Evolutionary conservation across 2,888 invertebrate species (phyloP), one percentile per base, ranked within the genome.

Genomic region (Matsumyia berberina): DNA sequence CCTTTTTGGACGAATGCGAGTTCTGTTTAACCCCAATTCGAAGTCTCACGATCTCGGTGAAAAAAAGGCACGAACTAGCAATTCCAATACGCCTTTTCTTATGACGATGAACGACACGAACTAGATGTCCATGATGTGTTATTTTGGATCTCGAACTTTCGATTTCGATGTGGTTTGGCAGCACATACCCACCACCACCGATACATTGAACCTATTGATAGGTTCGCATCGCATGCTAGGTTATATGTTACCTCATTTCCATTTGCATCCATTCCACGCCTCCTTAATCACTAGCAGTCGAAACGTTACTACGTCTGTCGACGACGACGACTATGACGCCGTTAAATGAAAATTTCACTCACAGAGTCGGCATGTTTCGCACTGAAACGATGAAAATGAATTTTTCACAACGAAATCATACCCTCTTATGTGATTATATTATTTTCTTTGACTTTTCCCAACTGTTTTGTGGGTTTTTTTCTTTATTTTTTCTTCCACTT

Each of bases 381-480:
- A 39, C 39, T 12, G 39, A 39, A 12, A 39, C 11, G 39, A 49
- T 33, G 55, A 35, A 55, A 33, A 35, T 33, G 35, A 35, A 55
- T 35, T 55, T 17, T 55, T 35, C 55, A 12, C 55, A 35, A 15
- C 29, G 60, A 31, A 46, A 44, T 9, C 19, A 62, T 62, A 24
- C 37, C 67, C 67, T 37, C 39, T 67, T 67, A 42, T 67, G 67
- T 39, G 67, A 67, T 67, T 17, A 55, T 55, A 44, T 44, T 46
- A 17, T 19, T 15, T 42, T 42, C 42, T 12, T 5, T 24, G 33
- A 49, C 39, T 64, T 35, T 60, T 66, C 49, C n/a, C 49, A 24
- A 66, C 49, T 44, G 33, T 17, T 33, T 64, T 39, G 39, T 15
- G 8, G 5, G 4, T 15, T 58, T 42, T 24, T 57, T 39, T 37